Percentiles rank a stretch among this genome's conserved stretches.
Evolutionary conservation across 2,113 vertebrate genomes (phyloP).

Genomic region (Eonycteris spelaea): DNA sequence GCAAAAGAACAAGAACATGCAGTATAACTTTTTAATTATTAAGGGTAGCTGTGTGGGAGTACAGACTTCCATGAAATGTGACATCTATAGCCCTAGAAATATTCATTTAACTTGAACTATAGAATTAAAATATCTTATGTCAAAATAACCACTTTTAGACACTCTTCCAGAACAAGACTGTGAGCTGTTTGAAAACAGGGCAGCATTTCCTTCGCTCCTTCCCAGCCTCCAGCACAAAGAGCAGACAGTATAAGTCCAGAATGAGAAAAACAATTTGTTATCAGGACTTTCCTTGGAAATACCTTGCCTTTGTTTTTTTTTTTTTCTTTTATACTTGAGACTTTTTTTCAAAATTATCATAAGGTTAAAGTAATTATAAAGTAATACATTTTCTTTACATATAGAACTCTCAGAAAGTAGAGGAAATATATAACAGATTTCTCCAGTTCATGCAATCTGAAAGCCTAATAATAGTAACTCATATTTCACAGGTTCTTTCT

Average conservation of each 20-base stretch:
- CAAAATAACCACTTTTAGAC: not conserved
- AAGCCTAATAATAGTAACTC: not conserved
- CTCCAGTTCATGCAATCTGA: not conserved
- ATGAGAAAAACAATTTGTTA: not conserved
- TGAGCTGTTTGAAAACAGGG: not conserved
- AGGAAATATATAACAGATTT: not conserved
- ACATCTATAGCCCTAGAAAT: not conserved
- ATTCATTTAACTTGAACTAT: not conserved
- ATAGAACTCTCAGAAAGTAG: not conserved
- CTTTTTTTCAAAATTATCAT: not conserved
- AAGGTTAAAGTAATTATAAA: not conserved
- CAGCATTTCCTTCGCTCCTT: not conserved
- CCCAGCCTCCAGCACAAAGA: not conserved
- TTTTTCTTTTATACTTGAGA: not conserved
- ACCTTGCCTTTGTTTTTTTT: not conserved
- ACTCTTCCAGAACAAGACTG: not conserved
- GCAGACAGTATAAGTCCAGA: not conserved
- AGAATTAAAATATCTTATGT: not conserved
- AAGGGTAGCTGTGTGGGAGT: not conserved
- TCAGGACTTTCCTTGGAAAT: not conserved
- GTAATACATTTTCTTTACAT: constrained; percentile 17
- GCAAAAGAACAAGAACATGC: not conserved
- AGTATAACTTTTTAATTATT: not conserved
- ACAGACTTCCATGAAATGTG: not conserved
- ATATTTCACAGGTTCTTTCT: not conserved